Evolutionary conservation across 2,113 vertebrate genomes (phyloP).

Genomic region (Gila orcuttii): DNA sequence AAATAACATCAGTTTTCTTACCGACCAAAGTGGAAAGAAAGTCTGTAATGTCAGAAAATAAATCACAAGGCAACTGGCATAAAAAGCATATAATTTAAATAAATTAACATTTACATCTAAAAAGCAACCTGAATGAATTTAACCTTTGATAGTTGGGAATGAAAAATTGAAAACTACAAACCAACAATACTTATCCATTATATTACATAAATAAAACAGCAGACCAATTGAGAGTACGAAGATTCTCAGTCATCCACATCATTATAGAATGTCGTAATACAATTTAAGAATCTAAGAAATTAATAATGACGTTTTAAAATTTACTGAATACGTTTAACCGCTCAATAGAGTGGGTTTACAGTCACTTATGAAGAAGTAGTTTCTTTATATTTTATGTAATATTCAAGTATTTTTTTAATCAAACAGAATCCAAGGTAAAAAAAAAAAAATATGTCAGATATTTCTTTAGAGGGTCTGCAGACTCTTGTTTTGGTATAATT

Average conservation of each 20-base stretch:
- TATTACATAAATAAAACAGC: background rate
- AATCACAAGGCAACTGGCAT: background rate
- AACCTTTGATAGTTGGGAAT: background rate
- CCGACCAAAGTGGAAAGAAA: background rate
- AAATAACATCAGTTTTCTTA: background rate
- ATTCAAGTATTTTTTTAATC: slow-evolving; percentile 11
- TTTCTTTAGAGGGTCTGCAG: background rate
- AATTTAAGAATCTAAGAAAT: background rate
- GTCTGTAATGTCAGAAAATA: background rate
- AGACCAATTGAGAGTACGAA: background rate
- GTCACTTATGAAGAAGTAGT: background rate
- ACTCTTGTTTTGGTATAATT: slow-evolving; percentile 13
- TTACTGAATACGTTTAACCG: background rate
- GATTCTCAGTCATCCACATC: background rate
- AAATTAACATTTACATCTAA: background rate
- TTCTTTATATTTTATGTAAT: background rate
- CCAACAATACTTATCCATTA: background rate
- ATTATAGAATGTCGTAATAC: background rate
- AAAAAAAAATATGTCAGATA: background rate
- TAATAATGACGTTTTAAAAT: background rate
- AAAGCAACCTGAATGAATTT: background rate
- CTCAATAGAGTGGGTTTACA: background rate
- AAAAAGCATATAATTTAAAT: background rate
- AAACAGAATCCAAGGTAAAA: background rate
- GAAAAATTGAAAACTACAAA: background rate